Conservation (phyloP, 2,888 invertebrate species). For the Rotaria magnacalcarata region DNA sequence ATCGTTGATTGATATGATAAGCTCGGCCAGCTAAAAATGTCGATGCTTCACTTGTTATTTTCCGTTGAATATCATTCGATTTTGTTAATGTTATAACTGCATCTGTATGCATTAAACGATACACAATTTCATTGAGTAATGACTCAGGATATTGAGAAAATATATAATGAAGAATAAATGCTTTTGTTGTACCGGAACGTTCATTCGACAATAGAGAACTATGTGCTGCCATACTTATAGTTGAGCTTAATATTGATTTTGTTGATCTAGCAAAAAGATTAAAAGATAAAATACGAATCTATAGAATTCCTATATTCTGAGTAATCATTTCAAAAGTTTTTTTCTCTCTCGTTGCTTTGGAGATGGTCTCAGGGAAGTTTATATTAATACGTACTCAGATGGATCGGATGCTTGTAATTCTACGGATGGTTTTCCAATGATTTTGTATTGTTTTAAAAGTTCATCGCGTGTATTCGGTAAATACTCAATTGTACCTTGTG, state of each 20-base stretch:
- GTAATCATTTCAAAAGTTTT: too few species aligned
- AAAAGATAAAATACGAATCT: too few species aligned
- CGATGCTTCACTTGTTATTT: conserved; percentile 25
- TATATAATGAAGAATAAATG: conserved; percentile 20
- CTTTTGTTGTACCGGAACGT: not conserved
- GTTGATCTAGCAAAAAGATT: not conserved
- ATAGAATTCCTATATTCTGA: too few species aligned
- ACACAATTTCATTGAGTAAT: not conserved
- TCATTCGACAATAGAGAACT: not conserved
- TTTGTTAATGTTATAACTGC: conserved; percentile 28
- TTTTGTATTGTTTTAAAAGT: conserved; percentile 5
- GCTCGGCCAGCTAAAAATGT: conserved; percentile 40
- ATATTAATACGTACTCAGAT: not conserved
- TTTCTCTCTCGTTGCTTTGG: too few species aligned
- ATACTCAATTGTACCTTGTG: conserved; percentile 30
- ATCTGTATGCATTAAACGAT: conserved; percentile 27
- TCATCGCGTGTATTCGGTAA: not conserved
- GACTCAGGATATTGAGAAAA: conserved; percentile 35
- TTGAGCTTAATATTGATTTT: conserved; percentile 22
- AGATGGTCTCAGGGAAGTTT: too few species aligned
- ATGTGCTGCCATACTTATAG: conserved; percentile 25
- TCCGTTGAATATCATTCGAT: conserved; percentile 31
- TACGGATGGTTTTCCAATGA: conserved; percentile 5
- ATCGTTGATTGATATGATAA: conserved; percentile 45
- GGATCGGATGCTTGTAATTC: not conserved